Percentiles rank a stretch among this genome's conserved stretches.
phyloP scores from a whole-genome alignment of 2,113 vertebrate genomes.

The Brachypteracias leptosomus region DNA sequence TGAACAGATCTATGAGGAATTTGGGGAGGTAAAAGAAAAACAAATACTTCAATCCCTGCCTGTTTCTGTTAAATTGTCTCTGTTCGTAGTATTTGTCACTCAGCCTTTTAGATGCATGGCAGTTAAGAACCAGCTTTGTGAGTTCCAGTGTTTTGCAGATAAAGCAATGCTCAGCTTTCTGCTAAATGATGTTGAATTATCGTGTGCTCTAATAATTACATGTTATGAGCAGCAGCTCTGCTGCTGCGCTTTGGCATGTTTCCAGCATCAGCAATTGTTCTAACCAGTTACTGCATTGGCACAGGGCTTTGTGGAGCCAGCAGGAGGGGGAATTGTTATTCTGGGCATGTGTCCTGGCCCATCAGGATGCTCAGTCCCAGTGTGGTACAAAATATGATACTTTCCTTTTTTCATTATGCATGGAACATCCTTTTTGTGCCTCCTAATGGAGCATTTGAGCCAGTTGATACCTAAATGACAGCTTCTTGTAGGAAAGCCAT shows the following conservation, averaged over 20 bases:
- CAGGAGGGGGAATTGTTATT: not conserved
- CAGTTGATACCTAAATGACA: slow-evolving; percentile 2
- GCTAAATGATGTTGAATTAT: slow-evolving; percentile 3
- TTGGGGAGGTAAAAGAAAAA: slow-evolving; percentile 84
- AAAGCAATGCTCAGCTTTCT: not conserved
- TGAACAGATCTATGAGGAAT: slow-evolving; percentile 88
- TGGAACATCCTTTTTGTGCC: not conserved
- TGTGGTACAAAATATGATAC: not conserved
- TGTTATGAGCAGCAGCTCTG: not conserved
- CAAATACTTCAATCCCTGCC: not conserved
- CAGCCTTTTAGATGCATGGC: not conserved
- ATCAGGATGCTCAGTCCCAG: not conserved
- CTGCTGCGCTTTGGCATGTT: not conserved
- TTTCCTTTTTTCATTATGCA: not conserved
- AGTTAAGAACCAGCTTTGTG: not conserved
- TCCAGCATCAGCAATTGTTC: not conserved
- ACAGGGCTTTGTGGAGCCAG: not conserved
- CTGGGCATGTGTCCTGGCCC: not conserved
- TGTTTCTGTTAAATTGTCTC: not conserved
- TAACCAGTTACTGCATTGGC: slow-evolving; percentile 14
- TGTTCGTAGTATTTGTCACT: not conserved
- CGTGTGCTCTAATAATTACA: slow-evolving; percentile 1
- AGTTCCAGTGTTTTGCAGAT: not conserved
- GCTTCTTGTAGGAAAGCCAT: slow-evolving; percentile 3
- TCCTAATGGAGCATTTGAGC: not conserved